A percentile compares a stretch with the other conserved stretches of the same genome.
Conservation (phyloP, 2,888 invertebrate species). For the Dicyrtoma fusca region DNA sequence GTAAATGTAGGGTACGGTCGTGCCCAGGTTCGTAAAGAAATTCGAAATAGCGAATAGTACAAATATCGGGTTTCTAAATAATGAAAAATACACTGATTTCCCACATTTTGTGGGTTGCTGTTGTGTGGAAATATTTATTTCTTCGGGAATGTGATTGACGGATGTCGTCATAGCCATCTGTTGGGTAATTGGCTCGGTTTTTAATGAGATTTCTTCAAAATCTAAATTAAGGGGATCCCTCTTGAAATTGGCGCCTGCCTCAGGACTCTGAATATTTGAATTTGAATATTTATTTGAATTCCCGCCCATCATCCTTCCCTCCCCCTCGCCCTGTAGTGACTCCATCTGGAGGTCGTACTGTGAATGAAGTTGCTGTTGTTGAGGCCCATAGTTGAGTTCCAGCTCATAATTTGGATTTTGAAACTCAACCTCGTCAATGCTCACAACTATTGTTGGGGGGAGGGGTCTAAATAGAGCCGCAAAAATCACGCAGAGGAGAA, state of each 20-base stretch:
- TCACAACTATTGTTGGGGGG: constrained; percentile 55
- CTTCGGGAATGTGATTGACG: no score
- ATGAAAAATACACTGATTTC: constrained; percentile 80
- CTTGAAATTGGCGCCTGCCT: background rate
- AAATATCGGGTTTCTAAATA: constrained; percentile 84
- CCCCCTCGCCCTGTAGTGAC: no score
- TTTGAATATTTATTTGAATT: no score
- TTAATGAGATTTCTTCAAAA: constrained; percentile 23
- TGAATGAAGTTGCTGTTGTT: background rate
- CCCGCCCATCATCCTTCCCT: no score
- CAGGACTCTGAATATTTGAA: background rate
- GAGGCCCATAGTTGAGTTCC: constrained; percentile 3
- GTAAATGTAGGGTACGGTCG: constrained; percentile 90
- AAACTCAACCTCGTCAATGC: constrained; percentile 41
- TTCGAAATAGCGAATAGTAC: constrained; percentile 89
- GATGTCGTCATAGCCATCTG: no score
- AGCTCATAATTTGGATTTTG: constrained; percentile 31
- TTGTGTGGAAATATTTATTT: no score
- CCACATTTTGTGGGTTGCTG: no score
- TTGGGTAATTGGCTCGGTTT: constrained; percentile 17
- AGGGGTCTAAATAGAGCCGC: constrained; percentile 90
- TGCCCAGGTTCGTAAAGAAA: constrained; percentile 92
- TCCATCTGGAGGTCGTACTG: background rate
- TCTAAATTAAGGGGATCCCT: constrained; percentile 1
- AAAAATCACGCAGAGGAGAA: constrained; percentile 84